phyloP scores from a whole-genome alignment of 2,113 vertebrate genomes.

The Thamnophis sirtalis region DNA sequence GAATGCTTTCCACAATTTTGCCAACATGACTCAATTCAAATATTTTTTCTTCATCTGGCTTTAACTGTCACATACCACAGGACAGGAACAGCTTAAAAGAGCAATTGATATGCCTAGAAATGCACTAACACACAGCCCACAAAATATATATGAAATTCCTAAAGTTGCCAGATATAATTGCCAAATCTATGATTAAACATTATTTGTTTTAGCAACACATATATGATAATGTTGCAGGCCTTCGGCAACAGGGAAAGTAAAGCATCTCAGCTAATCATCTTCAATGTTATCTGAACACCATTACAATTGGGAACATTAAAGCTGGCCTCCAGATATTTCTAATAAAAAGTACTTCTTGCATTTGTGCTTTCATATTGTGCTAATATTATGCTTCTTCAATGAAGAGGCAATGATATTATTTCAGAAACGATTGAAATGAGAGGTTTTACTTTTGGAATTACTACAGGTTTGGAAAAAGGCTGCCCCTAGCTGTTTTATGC shows the following conservation, averaged over 20 bases:
- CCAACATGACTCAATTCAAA: not conserved
- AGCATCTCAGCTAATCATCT: not conserved
- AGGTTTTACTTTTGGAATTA: slow-evolving; percentile 5
- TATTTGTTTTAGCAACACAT: not conserved
- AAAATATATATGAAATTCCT: rapidly evolving
- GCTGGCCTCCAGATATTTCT: slow-evolving; percentile 26
- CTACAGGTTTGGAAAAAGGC: not conserved
- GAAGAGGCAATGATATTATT: not conserved
- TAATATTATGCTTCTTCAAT: not conserved
- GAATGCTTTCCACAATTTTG: not conserved
- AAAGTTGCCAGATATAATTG: rapidly evolving
- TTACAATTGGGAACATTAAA: not conserved
- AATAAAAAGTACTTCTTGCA: not conserved
- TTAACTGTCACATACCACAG: not conserved
- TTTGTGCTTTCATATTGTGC: not conserved
- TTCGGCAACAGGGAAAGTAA: not conserved
- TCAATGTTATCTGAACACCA: slow-evolving; percentile 10
- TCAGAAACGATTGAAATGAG: not conserved
- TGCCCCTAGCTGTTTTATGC: not conserved
- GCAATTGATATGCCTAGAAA: not conserved
- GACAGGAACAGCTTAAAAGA: not conserved
- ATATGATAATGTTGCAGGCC: not conserved
- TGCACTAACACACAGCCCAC: not conserved
- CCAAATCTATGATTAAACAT: rapidly evolving
- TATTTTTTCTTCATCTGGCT: not conserved